Base-by-base conservation (phyloP, 2,797 vertebrate species). In the Danio tinwini region DNA sequence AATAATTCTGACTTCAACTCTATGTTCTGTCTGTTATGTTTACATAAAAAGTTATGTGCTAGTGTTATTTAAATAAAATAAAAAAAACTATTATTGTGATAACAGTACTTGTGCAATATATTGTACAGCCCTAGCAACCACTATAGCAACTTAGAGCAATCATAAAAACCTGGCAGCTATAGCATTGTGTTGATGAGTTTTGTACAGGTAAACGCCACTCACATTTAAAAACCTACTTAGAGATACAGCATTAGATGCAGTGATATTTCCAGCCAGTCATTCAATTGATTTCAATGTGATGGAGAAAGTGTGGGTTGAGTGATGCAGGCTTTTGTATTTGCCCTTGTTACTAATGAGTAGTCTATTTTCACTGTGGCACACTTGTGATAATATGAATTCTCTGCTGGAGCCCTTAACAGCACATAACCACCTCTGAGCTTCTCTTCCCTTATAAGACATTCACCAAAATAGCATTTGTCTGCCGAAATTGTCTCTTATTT, bases 401-500 rank as follows among this genome's bases (percentile, higher is more conserved):
- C 55, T 61, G 29, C 37, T 76, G 49, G 53, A 45, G 10, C 3
- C n/a, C 59, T 58, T 65, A n/a, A 59, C 44, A 73, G 45, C 45
- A 50, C 17, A 29, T 49, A 56, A 72, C 58, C 50, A 62, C 58
- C 55, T 29, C 63, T 13, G 29, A 42, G 12, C 42, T 67, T 72
- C 68, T 76, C 58, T 70, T 73, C 44, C 62, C 76, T 63, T 69
- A 55, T 67, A 78, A 73, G 76, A 78, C 71, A 74, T 62, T 74
- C 53, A 78, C 76, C 67, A 53, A 74, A 74, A 59, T 58, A 65
- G 50, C 62, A 19, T 69, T 44, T 44, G 53, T 56, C n/a, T 79
- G 1, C 44, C 72, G 45, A 81, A 62, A 69, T 49, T 81, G 68
- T 78, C 47, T 85, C 56, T 44, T 42, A 29, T 61, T 85, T 76